phyloP scores from a whole-genome alignment of 2,888 invertebrate genomes.

The Brachyopa scutellaris region DNA sequence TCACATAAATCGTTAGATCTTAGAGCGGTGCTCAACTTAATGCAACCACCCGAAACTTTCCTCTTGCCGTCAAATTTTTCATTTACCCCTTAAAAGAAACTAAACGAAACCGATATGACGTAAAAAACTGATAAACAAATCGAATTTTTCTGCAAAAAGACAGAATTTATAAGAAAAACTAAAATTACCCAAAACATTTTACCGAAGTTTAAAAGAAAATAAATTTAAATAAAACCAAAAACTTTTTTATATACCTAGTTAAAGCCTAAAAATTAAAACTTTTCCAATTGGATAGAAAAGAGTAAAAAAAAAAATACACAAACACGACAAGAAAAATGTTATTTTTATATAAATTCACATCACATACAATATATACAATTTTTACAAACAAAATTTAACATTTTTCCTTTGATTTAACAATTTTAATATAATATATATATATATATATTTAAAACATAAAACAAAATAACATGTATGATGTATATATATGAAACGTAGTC shows the following conservation, averaged over 20 bases:
- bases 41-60: neutral
- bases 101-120: conserved; percentile 68
- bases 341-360: conserved; percentile 72
- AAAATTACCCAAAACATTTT: conserved; percentile 58
- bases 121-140: conserved; percentile 68
- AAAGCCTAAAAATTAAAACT: conserved; percentile 56
- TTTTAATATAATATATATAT: conserved; percentile 34
- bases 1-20: no score
- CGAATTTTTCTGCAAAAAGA: conserved; percentile 70
- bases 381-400: conserved; percentile 72
- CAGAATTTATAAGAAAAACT: conserved; percentile 60
- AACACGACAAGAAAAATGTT: conserved; percentile 72
- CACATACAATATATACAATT: conserved; percentile 73
- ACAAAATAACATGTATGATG: conserved; percentile 27
- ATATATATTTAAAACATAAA: conserved; percentile 52
- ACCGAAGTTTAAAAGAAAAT: conserved; percentile 49
- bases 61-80: neutral
- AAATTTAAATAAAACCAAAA: conserved; percentile 44
- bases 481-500: conserved; percentile 61
- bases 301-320: conserved; percentile 59
- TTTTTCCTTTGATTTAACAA: conserved; percentile 65
- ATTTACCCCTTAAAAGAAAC: conserved; percentile 14
- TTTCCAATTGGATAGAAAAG: conserved; percentile 56
- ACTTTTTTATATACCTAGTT: conserved; percentile 57
- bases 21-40: no score